A percentile compares a stretch with the other conserved stretches of the same genome.
phyloP scores from a whole-genome alignment of 2,888 invertebrate species.

The Metalampra italica region DNA sequence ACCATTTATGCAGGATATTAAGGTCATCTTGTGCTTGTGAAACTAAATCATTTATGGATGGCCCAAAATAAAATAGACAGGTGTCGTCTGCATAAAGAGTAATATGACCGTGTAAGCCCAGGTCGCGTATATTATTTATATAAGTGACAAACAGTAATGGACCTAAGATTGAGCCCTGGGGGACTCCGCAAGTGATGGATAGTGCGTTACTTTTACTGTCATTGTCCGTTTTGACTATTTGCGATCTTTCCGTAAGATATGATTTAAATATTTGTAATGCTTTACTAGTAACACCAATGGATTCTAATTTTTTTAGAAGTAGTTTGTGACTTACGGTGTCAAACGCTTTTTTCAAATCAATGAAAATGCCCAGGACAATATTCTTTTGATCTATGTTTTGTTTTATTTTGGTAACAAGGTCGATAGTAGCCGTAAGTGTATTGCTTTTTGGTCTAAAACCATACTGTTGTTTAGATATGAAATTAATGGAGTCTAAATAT shows the following conservation, averaged over 20 bases:
- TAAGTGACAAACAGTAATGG: too few relatives aligned
- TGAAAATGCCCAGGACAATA: slow-evolving; percentile 15
- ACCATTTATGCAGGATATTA: slow-evolving; percentile 13
- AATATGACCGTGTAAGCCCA: too few relatives aligned
- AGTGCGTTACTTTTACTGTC: slow-evolving; percentile 7
- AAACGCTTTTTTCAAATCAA: slow-evolving; percentile 14
- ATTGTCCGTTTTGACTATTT: slow-evolving; percentile 13
- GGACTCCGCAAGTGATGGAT: too few relatives aligned
- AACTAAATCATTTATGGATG: slow-evolving; percentile 7
- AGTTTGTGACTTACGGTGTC: slow-evolving; percentile 11
- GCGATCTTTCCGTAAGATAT: slow-evolving; percentile 11
- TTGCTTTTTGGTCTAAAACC: slow-evolving; percentile 10
- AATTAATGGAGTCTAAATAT: neutral
- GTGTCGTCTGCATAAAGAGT: slow-evolving; percentile 7
- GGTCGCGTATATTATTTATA: too few relatives aligned
- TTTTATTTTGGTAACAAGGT: slow-evolving; percentile 17
- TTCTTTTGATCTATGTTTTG: slow-evolving; percentile 14
- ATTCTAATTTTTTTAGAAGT: slow-evolving; percentile 9
- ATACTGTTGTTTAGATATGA: slow-evolving; percentile 4
- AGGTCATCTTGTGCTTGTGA: slow-evolving; percentile 14
- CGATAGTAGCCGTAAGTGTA: too few relatives aligned
- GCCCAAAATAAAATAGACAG: slow-evolving; percentile 14
- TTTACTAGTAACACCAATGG: slow-evolving; percentile 8
- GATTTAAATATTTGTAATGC: slow-evolving; percentile 11
- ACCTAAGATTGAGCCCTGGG: too few relatives aligned